These are phyloP conservation scores for Leptinotarsa rubiginosa DNA, from an alignment of 2,888 invertebrate species.

Conservation along the genomic window DNA sequence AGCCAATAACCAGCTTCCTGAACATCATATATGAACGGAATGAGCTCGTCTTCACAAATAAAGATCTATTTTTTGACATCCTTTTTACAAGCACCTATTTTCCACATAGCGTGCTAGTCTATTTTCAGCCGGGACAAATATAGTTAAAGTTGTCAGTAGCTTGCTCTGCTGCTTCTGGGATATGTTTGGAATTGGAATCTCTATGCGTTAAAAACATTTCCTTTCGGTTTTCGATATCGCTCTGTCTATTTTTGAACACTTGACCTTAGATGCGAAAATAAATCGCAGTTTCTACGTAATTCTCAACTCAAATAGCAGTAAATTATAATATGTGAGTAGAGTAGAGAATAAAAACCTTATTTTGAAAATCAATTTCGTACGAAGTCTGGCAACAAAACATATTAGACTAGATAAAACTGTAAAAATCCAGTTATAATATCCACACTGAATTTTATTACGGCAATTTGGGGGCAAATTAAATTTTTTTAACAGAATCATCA, in stretches of 20 bases:
- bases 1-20: neutral
- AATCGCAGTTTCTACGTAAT: slow-evolving; percentile 49
- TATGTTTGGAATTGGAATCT: slow-evolving; percentile 62
- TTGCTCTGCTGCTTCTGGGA: slow-evolving; percentile 52
- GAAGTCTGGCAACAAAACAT: neutral
- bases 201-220: slow-evolving; percentile 56
- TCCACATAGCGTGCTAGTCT: slow-evolving; percentile 52
- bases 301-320: slow-evolving; percentile 42
- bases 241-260: slow-evolving; percentile 52
- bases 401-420: too few species aligned
- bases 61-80: slow-evolving; percentile 50
- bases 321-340: slow-evolving; percentile 30
- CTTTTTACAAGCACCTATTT: slow-evolving; percentile 49
- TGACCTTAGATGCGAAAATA: slow-evolving; percentile 54
- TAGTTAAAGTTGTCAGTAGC: slow-evolving; percentile 59
- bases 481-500: too few species aligned
- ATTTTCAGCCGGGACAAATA: slow-evolving; percentile 61
- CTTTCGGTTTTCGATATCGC: slow-evolving; percentile 52
- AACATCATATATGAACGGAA: neutral
- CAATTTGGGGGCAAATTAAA: too few species aligned
- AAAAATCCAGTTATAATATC: too few species aligned
- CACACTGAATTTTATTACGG: too few species aligned
- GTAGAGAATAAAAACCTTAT: neutral
- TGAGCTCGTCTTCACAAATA: slow-evolving; percentile 8
- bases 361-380: neutral